Evolutionary conservation across 2,888 invertebrate species (phyloP), one percentile per base, ranked within the genome.

Genomic region (Coelogynopora nodosa): DNA sequence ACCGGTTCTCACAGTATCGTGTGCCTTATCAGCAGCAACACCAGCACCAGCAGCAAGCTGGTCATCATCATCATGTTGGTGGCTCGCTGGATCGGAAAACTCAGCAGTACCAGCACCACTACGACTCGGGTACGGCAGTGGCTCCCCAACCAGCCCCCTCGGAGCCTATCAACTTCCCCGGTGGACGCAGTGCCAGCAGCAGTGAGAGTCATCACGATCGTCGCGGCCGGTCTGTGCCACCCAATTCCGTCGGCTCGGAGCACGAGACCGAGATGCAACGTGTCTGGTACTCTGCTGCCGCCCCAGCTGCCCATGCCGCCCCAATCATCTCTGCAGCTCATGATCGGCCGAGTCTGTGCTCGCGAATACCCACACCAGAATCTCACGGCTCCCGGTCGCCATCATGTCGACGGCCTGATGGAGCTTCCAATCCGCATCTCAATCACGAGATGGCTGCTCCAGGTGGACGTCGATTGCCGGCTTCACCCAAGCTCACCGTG

Each of bases 391-490:
- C 74, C 2, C 2, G 10, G 23, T 74, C 74, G 2, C 23, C 74
- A 13, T 10, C 74, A 5, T 74, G 5, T 23, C 29, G 82, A 5
- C 82, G 31, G 23, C 82, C 82, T 30, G 82, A 82, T 82, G 82
- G 82, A 82, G 82, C 82, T 27, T 82, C 82, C 27, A 28, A 82
- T 28, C 82, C 82, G 5, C 82, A 82, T 30, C 29, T 82, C 18
- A 31, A 84, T 23, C 84, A 67, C n/a, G 82, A 84, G 23, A 18
- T 10, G 18, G 49, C 18, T 5, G 5, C 49, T 49, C 5, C 18
- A 5, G 23, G 2, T 5, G 23, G 23, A 5, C 27, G 23, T 10
- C 74, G 23, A 2, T 23, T 74, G 18, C 74, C 74, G 5, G 74
- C 74, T 23, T 74, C 74, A 5, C 74, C 74, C 2, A 74, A 74